Evolutionary conservation across 2,113 vertebrate species (phyloP).

Genomic region (human (Homo sapiens)): GRCh38 chr1:54885501-54886000

Average conservation of each 20-base stretch:
- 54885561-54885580: not conserved
- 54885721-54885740: not conserved
- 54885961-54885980: not conserved
- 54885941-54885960: not conserved
- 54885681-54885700: not conserved
- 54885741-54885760: not conserved
- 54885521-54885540: not conserved
- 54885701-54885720: not conserved
- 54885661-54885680: not conserved
- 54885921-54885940: not conserved
- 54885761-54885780: not conserved
- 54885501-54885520: not conserved
- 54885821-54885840: not conserved
- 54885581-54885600: not conserved
- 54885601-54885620: not conserved
- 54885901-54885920: not conserved
- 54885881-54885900: not conserved
- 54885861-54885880: not conserved
- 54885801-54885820: not conserved
- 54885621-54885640: not conserved
- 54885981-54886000: not conserved
- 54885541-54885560: not conserved
- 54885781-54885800: not conserved
- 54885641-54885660: not conserved
- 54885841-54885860: not conserved